These are phyloP conservation scores for Paguma larvata DNA, from an alignment of 2,797 vertebrate species.

Conservation along the genomic window DNA sequence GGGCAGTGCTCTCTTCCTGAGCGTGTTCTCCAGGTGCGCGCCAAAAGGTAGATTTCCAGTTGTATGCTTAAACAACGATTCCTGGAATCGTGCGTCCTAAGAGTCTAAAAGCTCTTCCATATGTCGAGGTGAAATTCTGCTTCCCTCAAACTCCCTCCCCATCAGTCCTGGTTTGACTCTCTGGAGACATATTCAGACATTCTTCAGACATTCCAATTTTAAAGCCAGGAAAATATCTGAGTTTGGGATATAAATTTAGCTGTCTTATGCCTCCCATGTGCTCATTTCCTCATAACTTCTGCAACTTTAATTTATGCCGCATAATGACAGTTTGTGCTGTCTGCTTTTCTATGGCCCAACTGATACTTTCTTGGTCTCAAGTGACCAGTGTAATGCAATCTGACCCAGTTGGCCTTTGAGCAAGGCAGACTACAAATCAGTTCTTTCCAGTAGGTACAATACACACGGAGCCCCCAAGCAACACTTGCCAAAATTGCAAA, in stretches of 20 bases:
- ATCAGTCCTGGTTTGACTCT: constrained; percentile 67
- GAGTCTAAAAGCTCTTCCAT: constrained; percentile 74
- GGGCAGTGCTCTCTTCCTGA: not conserved
- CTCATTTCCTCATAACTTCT: constrained; percentile 77
- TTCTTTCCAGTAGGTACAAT: constrained; percentile 26
- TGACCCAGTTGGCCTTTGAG: constrained; percentile 63
- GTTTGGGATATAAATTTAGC: constrained; percentile 79
- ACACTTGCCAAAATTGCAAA: constrained; percentile 52
- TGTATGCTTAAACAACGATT: constrained; percentile 52
- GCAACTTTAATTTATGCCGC: constrained; percentile 75
- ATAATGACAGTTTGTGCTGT: constrained; percentile 70
- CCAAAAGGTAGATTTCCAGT: constrained; percentile 32
- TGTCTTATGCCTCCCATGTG: constrained; percentile 72
- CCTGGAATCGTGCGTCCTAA: constrained; percentile 48
- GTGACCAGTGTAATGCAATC: constrained; percentile 39
- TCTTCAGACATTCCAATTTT: constrained; percentile 80
- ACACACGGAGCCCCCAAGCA: not conserved
- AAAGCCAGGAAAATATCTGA: constrained; percentile 80
- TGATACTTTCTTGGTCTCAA: constrained; percentile 58
- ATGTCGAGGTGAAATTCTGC: constrained; percentile 67
- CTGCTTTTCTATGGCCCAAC: constrained; percentile 51
- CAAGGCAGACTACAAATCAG: constrained; percentile 40
- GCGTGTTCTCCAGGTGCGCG: not conserved
- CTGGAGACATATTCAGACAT: constrained; percentile 77
- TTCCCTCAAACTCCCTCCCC: constrained; percentile 39